Conservation (phyloP, 2,113 vertebrate genomes). For the Manacus vitellinus region DNA sequence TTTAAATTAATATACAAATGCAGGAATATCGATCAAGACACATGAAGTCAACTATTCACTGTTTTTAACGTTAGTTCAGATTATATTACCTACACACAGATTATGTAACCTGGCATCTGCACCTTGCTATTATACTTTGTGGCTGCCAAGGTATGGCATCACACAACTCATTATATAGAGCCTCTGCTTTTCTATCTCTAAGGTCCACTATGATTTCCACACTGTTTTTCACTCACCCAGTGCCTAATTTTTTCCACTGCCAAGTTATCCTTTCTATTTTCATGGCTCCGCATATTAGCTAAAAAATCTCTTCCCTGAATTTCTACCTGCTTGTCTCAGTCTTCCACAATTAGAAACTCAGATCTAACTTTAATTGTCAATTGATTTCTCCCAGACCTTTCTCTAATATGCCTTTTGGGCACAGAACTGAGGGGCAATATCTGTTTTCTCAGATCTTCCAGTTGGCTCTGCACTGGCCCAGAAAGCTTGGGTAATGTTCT, state of each 20-base stretch:
- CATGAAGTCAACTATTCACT: not conserved
- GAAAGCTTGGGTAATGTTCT: not conserved
- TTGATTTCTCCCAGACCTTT: not conserved
- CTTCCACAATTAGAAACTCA: not conserved
- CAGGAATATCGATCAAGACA: not conserved
- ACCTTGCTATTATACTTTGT: not conserved
- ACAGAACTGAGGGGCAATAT: not conserved
- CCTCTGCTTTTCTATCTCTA: not conserved
- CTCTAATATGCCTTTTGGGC: not conserved
- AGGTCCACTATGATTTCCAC: not conserved
- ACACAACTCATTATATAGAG: not conserved
- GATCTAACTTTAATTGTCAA: not conserved
- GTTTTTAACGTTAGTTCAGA: not conserved
- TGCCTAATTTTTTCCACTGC: not conserved
- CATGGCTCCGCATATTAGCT: not conserved
- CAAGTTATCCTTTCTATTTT: not conserved
- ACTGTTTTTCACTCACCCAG: not conserved
- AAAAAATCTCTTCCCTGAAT: not conserved
- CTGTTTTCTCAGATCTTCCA: not conserved
- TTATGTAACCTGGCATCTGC: not conserved
- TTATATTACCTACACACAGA: not conserved
- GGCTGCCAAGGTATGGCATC: not conserved
- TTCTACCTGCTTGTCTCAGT: not conserved
- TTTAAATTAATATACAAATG: not conserved
- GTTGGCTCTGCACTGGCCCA: not conserved